Evolutionary conservation across 2,888 invertebrate species (phyloP).

Genomic region (Cosmorhoe ocellata): DNA sequence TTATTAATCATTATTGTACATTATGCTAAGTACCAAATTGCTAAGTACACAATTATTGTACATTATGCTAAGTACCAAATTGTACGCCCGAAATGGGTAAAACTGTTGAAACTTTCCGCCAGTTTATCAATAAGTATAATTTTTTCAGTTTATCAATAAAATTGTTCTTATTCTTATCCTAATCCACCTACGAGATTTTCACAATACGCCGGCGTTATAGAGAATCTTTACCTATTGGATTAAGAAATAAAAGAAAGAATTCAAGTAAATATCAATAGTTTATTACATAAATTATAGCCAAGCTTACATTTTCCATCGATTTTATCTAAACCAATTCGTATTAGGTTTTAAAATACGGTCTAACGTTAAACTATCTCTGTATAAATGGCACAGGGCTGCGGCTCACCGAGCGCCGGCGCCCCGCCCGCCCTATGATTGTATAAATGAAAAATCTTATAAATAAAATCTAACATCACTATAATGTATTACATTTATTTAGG

Average conservation of each 20-base stretch:
- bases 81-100: too few species aligned
- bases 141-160: too few species aligned
- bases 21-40: too few species aligned
- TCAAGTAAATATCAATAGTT: slow-evolving; percentile 75
- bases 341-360: slow-evolving; percentile 69
- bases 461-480: slow-evolving; percentile 77
- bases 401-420: background rate
- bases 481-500: slow-evolving; percentile 74
- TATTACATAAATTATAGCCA: slow-evolving; percentile 82
- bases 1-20: too few species aligned
- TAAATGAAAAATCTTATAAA: slow-evolving; percentile 71
- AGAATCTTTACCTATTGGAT: too few species aligned
- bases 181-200: too few species aligned
- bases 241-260: slow-evolving; percentile 48
- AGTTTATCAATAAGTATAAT: too few species aligned
- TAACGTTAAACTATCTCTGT: slow-evolving; percentile 59
- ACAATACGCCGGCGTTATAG: too few species aligned
- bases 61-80: too few species aligned
- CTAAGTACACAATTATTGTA: too few species aligned
- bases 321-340: slow-evolving; percentile 69
- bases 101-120: too few species aligned
- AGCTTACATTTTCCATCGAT: slow-evolving; percentile 76
- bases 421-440: slow-evolving; percentile 52
- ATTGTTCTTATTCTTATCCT: too few species aligned
- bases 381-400: slow-evolving; percentile 47